Evolutionary conservation across 2,888 invertebrate genomes (phyloP).

Genomic region (Diloba caeruleocephala): DNA sequence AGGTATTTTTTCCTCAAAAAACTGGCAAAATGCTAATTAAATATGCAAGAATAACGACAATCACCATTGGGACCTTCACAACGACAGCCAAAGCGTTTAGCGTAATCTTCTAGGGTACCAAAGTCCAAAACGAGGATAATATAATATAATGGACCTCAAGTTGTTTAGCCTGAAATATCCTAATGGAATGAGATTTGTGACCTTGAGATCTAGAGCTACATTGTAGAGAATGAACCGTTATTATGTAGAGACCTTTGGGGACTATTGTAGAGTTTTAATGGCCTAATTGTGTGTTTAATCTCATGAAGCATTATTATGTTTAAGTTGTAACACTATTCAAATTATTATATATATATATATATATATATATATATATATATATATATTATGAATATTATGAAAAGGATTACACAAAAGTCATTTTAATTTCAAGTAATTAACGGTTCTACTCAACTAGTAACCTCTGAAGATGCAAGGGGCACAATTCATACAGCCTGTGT

Average conservation of each 20-base stretch:
- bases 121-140: constrained; percentile 43
- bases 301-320: constrained; percentile 8
- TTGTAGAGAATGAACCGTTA: constrained; percentile 14
- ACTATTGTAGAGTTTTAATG: constrained; percentile 18
- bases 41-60: constrained; percentile 63
- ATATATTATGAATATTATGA: too few relatives aligned
- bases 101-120: constrained; percentile 50
- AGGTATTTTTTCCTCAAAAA: constrained; percentile 11
- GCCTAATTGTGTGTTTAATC: constrained; percentile 11
- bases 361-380: too few relatives aligned
- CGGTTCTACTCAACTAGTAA: too few relatives aligned
- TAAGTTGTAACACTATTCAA: constrained; percentile 1
- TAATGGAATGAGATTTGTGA: constrained; percentile 31
- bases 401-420: too few relatives aligned
- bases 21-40: constrained; percentile 42
- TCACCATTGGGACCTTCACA: constrained; percentile 47
- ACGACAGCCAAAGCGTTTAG: constrained; percentile 58
- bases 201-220: constrained; percentile 16
- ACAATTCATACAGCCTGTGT: too few relatives aligned
- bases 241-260: constrained; percentile 11
- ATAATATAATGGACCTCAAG: constrained; percentile 49
- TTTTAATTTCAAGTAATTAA: too few relatives aligned
- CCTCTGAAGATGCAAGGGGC: too few relatives aligned
- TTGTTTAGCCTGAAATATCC: constrained; percentile 45
- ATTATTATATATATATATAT: too few relatives aligned